Conservation (phyloP, 2,888 invertebrate species). For the Orthosia gothica region DNA sequence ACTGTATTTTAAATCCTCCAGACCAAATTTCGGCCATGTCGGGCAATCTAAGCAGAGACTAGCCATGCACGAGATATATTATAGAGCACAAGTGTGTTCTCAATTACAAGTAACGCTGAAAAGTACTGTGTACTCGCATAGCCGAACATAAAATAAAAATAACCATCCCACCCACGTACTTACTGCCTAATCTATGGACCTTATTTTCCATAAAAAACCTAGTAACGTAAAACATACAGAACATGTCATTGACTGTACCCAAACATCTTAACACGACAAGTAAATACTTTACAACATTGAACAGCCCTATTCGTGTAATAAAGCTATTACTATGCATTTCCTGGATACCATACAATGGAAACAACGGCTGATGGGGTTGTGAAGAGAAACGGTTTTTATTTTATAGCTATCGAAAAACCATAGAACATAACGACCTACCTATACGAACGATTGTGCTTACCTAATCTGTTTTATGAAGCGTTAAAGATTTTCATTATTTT, state of each 20-base stretch:
- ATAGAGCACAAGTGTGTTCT: background rate
- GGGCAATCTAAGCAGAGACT: no score
- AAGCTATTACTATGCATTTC: conserved; percentile 70
- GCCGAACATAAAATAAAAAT: no score
- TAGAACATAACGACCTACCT: conserved; percentile 67
- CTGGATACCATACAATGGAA: conserved; percentile 62
- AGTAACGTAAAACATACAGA: conserved; percentile 10
- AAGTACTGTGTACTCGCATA: no score
- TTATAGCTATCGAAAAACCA: conserved; percentile 68
- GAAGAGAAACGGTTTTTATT: conserved; percentile 66
- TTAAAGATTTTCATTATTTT: conserved; percentile 52
- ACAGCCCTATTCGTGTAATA: conserved; percentile 59
- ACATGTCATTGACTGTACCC: conserved; percentile 20
- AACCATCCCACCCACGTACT: background rate
- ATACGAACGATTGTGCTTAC: conserved; percentile 64
- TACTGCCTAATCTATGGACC: background rate
- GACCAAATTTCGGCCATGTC: background rate
- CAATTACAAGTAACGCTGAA: background rate
- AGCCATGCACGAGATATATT: background rate
- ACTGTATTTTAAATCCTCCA: background rate
- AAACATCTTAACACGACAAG: conserved; percentile 38
- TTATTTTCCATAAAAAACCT: background rate
- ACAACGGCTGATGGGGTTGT: conserved; percentile 59
- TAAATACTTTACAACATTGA: conserved; percentile 60
- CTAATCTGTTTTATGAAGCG: conserved; percentile 68